Conservation (phyloP, 64 coral and sea anemone genomes). For the Pachyseris speciosa region DNA sequence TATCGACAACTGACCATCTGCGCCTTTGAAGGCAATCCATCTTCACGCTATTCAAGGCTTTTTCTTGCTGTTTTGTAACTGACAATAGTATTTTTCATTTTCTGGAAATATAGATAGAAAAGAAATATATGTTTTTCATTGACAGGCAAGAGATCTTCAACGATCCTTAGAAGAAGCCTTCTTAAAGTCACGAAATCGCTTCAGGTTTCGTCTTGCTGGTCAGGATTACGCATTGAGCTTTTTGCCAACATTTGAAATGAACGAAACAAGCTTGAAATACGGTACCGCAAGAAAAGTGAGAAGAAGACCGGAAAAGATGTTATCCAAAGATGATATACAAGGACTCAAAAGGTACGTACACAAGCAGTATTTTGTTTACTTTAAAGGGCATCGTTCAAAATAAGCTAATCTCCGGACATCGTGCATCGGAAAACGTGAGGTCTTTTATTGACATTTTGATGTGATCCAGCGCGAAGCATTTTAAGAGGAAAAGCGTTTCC, state of each 20-base stretch:
- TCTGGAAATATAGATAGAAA: not conserved
- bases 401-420: too few species aligned
- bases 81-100: too few species aligned
- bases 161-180: not conserved
- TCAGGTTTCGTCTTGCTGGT: not conserved
- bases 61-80: too few species aligned
- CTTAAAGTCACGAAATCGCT: not conserved
- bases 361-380: too few species aligned
- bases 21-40: too few species aligned
- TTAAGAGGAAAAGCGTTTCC: too few species aligned
- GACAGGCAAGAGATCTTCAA: not conserved
- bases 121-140: not conserved
- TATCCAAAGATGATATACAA: not conserved
- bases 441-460: too few species aligned
- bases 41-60: too few species aligned
- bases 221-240: conserved; percentile 15
- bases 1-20: too few species aligned
- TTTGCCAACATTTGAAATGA: not conserved
- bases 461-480: too few species aligned
- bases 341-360: not conserved
- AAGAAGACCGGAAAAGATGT: not conserved
- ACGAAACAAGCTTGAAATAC: not conserved
- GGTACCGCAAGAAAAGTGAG: conserved; percentile 10
- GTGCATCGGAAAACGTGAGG: too few species aligned
- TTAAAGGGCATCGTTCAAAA: too few species aligned